These are phyloP conservation scores for Chlorops oryzae DNA, from an alignment of 1,140 invertebrate species.

Conservation along the genomic window DNA sequence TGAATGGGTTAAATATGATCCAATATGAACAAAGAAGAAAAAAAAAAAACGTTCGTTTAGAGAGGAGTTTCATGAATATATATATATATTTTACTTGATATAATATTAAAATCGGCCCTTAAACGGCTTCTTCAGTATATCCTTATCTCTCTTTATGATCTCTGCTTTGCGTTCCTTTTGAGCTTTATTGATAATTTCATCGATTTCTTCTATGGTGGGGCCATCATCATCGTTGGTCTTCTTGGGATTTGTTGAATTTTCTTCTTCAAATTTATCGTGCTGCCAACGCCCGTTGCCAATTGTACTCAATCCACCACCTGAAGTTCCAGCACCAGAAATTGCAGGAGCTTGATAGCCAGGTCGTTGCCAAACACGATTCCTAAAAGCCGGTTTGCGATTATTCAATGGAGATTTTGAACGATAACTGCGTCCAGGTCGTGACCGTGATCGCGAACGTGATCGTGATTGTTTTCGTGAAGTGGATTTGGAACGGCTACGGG, in stretches of 20 bases:
- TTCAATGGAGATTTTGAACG: conserved; percentile 20
- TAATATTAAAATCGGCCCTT: too few species aligned
- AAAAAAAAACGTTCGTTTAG: too few species aligned
- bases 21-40: too few species aligned
- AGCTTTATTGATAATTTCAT: conserved; percentile 51
- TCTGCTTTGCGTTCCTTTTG: conserved; percentile 52
- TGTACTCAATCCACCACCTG: conserved; percentile 21
- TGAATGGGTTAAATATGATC: too few species aligned
- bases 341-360: conserved; percentile 1
- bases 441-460: conserved; percentile 11
- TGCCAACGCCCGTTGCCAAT: conserved; percentile 18
- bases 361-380: conserved; percentile 18
- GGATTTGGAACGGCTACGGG: too few species aligned
- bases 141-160: conserved; percentile 49
- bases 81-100: too few species aligned
- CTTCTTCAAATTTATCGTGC: conserved; percentile 15
- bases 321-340: background rate
- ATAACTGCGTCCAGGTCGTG: conserved; percentile 10
- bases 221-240: conserved; percentile 7
- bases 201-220: conserved; percentile 48
- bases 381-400: conserved; percentile 1
- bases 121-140: conserved; percentile 45
- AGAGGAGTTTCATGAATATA: too few species aligned
- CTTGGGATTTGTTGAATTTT: background rate
- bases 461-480: conserved; percentile 43